Evolutionary conservation across 2,888 invertebrate genomes (phyloP), one percentile per base, ranked within the genome.

Genomic region (Lingula anatina): DNA sequence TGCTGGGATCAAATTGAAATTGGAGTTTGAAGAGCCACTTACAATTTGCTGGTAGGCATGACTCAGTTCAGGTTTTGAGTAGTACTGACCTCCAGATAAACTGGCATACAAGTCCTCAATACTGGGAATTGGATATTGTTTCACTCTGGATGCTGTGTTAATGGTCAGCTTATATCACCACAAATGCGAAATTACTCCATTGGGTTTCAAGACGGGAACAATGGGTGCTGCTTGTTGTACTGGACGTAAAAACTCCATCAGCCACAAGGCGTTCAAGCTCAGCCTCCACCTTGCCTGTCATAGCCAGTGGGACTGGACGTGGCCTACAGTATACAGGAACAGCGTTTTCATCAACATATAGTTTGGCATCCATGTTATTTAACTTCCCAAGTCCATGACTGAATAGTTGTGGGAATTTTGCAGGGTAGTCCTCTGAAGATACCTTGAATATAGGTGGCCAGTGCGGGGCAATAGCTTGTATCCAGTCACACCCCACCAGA

Each of bases 21-120:
- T n/a, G n/a, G n/a, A n/a, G n/a, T n/a, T n/a, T n/a, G n/a, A n/a
- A n/a, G n/a, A n/a, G n/a, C n/a, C n/a, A n/a, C n/a, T n/a, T n/a
- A n/a, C n/a, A 1, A 60, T 20, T 35, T 60, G 55, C 28, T 51
- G 37, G 39, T 61, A 64, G 2, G 66, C 62, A 35, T 62, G 51
- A 15, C 49, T 49, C 20, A 66, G 31, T 40, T 66, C 65, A 7
- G 64, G 24, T 21, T 50, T 57, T 18, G 21, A 54, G 31, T 35
- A 63, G 26, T 3, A 47, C 27, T 43, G 42, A 5, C 53, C 55
- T 2, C 54, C 55, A 35, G 55, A 54, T n/a, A 60, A 20, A 5
- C 24, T 37, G 5, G 38, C 41, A 39, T 38, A 49, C 12, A 58
- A 27, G 24, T 57, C 60, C 21, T 52, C 60, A 7, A 44, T 28